Evolutionary conservation across 2,113 vertebrate genomes (phyloP), one percentile per base, ranked within the genome.

Genomic region (Podarcis muralis): DNA sequence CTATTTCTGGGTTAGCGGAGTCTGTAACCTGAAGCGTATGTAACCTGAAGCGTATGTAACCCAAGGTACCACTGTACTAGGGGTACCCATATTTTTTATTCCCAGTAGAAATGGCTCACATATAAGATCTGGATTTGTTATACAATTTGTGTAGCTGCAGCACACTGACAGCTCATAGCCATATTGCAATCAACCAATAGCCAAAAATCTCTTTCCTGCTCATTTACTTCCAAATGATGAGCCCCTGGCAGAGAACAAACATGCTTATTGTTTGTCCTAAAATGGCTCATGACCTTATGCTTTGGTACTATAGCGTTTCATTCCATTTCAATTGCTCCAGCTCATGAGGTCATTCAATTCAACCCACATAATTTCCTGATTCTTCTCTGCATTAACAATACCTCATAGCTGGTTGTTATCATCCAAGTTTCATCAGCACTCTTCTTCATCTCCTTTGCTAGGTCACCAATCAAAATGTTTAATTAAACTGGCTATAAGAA

Each of bases 311-410:
- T 68, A 77, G 40, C 40, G 48, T 77, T 76, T 88, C 40, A 78
- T 88, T 88, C 87, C 81, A 65, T 87, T 87, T 81, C n/a, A 57
- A 37, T 68, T 88, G 81, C n/a, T 88, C 59, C 81, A 77, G 87
- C 40, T 88, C 25, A 88, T 77, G 59, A 88, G 72, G 74, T 83
- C 40, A 78, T 57, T 68, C 23, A 77, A 65, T 69, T 78, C n/a
- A 68, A 77, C 25, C 35, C 32, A 68, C 40, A 77, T 88, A 78
- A 83, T 88, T 88, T 88, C 72, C 87, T 88, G 81, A 68, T 88
- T 88, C 81, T 77, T 84, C 72, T 48, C n/a, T 53, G 72, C 27
- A 35, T 57, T 88, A 83, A 83, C 40, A 88, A 40, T 77, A 84
- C 72, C 72, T 77, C 23, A 40, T 5, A 20, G n/a, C 30, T 68